Evolutionary conservation across 2,113 vertebrate genomes (phyloP), one percentile per base, ranked within the genome.

Genomic region (Jacana jacana): DNA sequence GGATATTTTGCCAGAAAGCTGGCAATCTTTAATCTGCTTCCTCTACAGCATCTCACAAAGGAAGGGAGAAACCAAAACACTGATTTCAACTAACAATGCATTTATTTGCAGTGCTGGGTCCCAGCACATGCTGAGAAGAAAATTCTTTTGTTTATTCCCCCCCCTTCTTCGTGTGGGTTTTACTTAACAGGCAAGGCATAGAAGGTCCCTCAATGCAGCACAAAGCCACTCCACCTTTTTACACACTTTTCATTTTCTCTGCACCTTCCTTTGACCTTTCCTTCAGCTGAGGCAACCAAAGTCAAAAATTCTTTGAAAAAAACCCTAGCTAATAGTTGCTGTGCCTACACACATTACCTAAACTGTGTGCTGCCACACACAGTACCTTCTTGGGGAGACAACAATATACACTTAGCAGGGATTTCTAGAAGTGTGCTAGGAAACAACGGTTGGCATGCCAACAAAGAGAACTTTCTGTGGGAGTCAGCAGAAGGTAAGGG

Each of bases 61-160:
- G 93, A 97, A 94, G 95, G 93, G 86, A 95, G 91, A 97, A 94
- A 95, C 86, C 88, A 96, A 94, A 97, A 89, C 93, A 95, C 80
- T 81, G 86, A 93, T 69, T 96, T 88, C 83, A 66, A 79, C 75
- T 93, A 93, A 95, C 93, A 97, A 71, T 86, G 89, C 68, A 37
- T 93, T 80, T 52, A 65, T 95, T 88, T 95, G 91, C 86, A 22
- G 71, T 71, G 66, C 61, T 69, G 57, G 35, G 71, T 78, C 86
- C 85, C 91, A 89, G 88, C 57, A 83, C 58, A 92, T 54, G 72
- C 88, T 79, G 76, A 91, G 88, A 83, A 91, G 63, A 95, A 86
- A 60, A 86, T 88, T 15, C 71, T 91, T 96, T 77, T 96, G 66
- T 90, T 95, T 93, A 37, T 88, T 66, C 60, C 60, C 65, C 46